Evolutionary conservation across 2,113 vertebrate genomes (phyloP).

Genomic region (Prinia subflava): DNA sequence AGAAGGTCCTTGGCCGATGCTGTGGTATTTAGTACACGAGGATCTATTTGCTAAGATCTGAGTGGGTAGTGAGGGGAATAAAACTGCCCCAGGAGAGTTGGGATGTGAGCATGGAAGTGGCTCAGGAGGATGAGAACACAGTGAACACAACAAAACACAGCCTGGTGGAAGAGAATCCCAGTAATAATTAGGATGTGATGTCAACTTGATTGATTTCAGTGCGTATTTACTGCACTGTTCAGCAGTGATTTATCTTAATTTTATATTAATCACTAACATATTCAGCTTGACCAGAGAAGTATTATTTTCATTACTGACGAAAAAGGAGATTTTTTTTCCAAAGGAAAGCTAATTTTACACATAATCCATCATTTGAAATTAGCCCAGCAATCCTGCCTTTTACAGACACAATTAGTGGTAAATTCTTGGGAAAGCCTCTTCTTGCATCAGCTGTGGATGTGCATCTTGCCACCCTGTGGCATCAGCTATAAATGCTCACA

Average conservation of each 20-base stretch:
- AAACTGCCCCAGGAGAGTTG: background rate
- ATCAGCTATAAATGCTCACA: background rate
- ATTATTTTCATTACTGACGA: background rate
- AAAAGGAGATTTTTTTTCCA: background rate
- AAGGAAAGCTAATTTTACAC: slow-evolving; percentile 1
- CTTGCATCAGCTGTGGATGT: background rate
- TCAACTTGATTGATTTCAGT: background rate
- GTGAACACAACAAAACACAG: background rate
- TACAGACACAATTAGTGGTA: background rate
- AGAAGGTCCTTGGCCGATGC: background rate
- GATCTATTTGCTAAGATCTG: background rate
- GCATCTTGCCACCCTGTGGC: no score
- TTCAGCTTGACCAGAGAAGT: background rate
- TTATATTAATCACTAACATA: background rate
- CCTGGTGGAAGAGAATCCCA: background rate
- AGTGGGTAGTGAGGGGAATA: background rate
- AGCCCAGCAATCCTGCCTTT: background rate
- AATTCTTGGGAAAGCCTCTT: background rate
- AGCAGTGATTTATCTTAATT: slow-evolving; percentile 34
- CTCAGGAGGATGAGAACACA: background rate
- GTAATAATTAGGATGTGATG: background rate
- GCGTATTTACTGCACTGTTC: background rate
- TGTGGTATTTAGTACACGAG: background rate
- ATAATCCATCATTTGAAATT: background rate
- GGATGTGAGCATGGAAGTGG: background rate